A percentile compares a stretch with the other conserved stretches of the same genome.
Conservation (phyloP, 92 coral and sea anemone species). For the Umimayanthus kanabou region DNA sequence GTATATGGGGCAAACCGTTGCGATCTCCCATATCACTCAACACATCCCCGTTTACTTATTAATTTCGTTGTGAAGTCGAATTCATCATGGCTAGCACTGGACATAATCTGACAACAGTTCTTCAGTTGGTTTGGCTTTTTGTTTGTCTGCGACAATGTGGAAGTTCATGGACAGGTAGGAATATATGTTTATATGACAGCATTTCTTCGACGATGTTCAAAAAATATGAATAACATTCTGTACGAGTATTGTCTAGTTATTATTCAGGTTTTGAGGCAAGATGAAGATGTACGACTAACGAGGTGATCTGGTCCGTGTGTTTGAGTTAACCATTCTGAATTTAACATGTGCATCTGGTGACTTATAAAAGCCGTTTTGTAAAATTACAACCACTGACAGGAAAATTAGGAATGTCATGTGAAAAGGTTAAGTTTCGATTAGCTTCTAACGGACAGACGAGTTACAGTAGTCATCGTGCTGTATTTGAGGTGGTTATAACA, state of each 20-base stretch:
- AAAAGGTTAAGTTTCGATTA: not conserved
- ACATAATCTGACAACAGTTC: constrained; percentile 6
- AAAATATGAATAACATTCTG: not conserved
- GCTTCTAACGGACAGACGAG: no score
- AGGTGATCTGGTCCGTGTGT: not conserved
- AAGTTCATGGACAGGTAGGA: not conserved
- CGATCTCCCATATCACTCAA: not conserved
- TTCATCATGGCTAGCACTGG: not conserved
- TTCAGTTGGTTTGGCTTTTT: not conserved
- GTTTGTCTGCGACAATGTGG: not conserved
- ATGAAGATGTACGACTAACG: no score
- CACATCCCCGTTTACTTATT: not conserved
- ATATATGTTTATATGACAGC: not conserved
- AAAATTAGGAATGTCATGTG: not conserved
- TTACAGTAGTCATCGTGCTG: not conserved
- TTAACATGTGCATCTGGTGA: not conserved
- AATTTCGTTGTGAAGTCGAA: not conserved
- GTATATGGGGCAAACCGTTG: not conserved
- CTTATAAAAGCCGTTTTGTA: not conserved
- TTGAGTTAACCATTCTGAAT: no score
- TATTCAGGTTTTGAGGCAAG: not conserved
- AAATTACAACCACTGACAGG: not conserved
- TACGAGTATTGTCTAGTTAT: not conserved
- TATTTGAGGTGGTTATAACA: not conserved
- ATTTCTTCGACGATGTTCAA: not conserved